Evolutionary conservation across 2,888 invertebrate species (phyloP).

Genomic region (Neoitamus cyanurus): DNA sequence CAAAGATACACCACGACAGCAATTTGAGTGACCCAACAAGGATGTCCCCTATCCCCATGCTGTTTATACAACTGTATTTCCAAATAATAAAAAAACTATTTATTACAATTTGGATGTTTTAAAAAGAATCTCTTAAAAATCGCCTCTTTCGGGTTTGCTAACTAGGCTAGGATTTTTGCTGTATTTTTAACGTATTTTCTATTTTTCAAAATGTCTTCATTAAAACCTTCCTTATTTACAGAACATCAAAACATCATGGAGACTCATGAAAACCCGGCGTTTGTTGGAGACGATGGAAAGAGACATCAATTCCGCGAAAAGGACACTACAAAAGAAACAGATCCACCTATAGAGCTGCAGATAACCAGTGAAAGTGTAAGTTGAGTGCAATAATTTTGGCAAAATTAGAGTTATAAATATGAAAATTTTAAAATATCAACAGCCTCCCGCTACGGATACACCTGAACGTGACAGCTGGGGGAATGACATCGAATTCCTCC

Average conservation of each 20-base stretch:
- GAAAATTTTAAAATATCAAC: not conserved
- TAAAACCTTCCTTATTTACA: not conserved
- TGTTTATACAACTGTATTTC: too few species aligned
- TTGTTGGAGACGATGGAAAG: conserved; percentile 62
- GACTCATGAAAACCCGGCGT: conserved; percentile 61
- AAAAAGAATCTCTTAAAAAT: too few species aligned
- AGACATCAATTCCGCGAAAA: conserved; percentile 36
- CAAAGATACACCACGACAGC: too few species aligned
- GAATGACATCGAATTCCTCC: conserved; percentile 64
- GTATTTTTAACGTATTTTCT: too few species aligned
- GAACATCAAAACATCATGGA: conserved; percentile 21
- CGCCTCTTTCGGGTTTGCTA: too few species aligned
- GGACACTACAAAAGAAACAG: not conserved
- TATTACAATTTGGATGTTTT: too few species aligned
- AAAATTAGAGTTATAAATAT: not conserved
- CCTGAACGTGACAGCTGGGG: conserved; percentile 64
- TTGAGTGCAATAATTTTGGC: not conserved
- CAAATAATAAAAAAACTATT: too few species aligned
- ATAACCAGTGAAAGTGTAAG: conserved; percentile 34
- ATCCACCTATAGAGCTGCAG: conserved; percentile 23
- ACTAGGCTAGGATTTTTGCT: too few species aligned
- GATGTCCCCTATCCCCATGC: too few species aligned
- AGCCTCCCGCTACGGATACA: conserved; percentile 7
- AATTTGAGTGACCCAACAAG: too few species aligned
- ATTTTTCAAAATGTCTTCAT: too few species aligned